Percentiles rank a stretch among this genome's conserved stretches.
Conservation (phyloP, 2,113 vertebrate species). For the Campylomormyrus numenius region DNA sequence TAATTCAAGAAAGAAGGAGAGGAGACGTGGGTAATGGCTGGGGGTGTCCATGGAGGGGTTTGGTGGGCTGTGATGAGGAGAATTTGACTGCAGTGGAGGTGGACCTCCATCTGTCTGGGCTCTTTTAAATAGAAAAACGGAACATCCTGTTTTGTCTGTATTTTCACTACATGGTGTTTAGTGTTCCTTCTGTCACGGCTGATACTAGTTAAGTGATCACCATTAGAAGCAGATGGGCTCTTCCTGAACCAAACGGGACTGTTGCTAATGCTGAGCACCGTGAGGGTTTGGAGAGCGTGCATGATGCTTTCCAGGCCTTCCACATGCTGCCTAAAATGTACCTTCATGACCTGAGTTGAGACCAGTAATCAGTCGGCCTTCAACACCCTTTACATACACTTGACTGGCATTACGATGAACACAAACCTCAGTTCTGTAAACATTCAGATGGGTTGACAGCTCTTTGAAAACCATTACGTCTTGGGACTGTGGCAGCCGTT, state of each 20-base stretch:
- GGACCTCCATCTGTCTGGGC: not conserved
- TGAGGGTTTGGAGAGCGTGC: not conserved
- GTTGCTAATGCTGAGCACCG: not conserved
- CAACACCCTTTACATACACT: not conserved
- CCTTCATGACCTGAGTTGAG: not conserved
- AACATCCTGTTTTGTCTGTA: not conserved
- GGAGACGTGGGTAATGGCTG: not conserved
- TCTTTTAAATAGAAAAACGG: not conserved
- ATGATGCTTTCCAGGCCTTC: not conserved
- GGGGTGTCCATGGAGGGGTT: not conserved
- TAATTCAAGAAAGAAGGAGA: not conserved
- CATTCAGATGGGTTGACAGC: not conserved
- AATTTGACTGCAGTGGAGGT: not conserved
- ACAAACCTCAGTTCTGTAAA: not conserved
- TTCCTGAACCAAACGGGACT: not conserved
- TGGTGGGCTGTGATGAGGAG: not conserved
- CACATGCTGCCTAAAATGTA: not conserved
- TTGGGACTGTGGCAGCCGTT: not conserved
- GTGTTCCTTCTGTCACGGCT: not conserved
- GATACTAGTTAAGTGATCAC: not conserved
- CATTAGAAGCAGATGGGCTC: not conserved
- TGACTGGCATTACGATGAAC: no score
- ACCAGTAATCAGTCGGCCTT: not conserved
- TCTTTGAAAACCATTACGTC: not conserved
- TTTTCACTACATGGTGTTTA: not conserved